Evolutionary conservation across 2,113 vertebrate genomes (phyloP), one percentile per base, ranked within the genome.

Genomic region (Etia nguti): DNA sequence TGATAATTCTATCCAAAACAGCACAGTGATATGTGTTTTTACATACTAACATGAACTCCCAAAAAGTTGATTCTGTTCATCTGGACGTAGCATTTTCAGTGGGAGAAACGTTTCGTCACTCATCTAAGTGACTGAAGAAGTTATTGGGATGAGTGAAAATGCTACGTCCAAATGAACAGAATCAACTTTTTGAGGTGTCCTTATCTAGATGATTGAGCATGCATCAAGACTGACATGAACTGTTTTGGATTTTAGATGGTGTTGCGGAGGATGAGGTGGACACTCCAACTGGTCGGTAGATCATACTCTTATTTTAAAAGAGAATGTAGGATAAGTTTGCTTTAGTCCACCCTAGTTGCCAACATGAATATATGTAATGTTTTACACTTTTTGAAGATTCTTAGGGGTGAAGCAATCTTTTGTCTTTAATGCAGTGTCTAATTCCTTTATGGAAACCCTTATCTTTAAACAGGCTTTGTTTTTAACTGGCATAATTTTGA

Each of bases 241-340:
- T 68, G 10, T 77, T 86, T 73, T 87, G 22, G 36, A 89, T 89
- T 16, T 26, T 31, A 96, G 96, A 92, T 81, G 88, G 86, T 2
- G 8, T 1, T 0, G 92, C 93, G 55, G 95, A 94, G 6, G 62
- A 77, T 0, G 95, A 95, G 79, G 24, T 87, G 4, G 95, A 96
- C 88, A 95, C 96, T 24, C 94, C 93, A 26, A 77, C 95, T 79
- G 95, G 96, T 97, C 60, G 93, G 92, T 86, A 18, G 20, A 86
- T 86, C 16, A 82, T 54, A 54, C 20, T 79, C 18, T 46, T 50
- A 38, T 81, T 68, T 65, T 43, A 29, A 80, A 73, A 48, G n/a
- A 10, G 5, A 73, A 41, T 41, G 36, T 68, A 41, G 46, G 26
- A 59, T 65, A n/a, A 4, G 6, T 38, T 65, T n/a, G 60, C 60